phyloP scores from a whole-genome alignment of 2,888 invertebrate species.

The Macrostomum cliftonense region DNA sequence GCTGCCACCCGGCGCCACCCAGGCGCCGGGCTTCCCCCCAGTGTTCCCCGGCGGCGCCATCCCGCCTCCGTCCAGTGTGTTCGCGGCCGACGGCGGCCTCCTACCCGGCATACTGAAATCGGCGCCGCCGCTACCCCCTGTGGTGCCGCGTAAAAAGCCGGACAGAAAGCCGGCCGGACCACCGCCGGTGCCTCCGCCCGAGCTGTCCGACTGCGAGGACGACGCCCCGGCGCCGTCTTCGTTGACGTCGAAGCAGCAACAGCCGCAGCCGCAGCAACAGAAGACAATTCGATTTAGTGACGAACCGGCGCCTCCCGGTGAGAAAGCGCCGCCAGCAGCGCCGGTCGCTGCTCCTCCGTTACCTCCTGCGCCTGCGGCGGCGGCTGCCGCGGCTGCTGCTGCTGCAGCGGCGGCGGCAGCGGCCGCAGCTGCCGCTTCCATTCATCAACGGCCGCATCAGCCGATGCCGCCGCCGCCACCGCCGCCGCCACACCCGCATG shows the following conservation, averaged over 20 bases:
- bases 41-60: neutral
- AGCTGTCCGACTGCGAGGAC: conserved; percentile 33
- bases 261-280: neutral
- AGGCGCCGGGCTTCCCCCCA: conserved; percentile 1
- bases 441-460: conserved; percentile 4
- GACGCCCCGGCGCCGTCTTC: conserved; percentile 15
- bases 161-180: conserved; percentile 2
- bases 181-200: conserved; percentile 34
- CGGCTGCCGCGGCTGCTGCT: conserved; percentile 12
- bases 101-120: too few species aligned
- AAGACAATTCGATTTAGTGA: conserved; percentile 7
- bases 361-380: conserved; percentile 13
- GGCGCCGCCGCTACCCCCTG: neutral
- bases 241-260: too few species aligned
- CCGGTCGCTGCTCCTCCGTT: conserved; percentile 16
- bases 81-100: conserved; percentile 1
- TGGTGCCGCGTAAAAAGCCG: neutral
- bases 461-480: neutral
- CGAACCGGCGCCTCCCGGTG: neutral
- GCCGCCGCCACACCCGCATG: conserved; percentile 14
- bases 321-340: neutral
- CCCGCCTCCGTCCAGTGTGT: conserved; percentile 1
- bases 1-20: neutral
- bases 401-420: conserved; percentile 9
- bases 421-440: neutral